Evolutionary conservation across 2,797 vertebrate species (phyloP), one percentile per base, ranked within the genome.

Genomic region (Ceryle rudis): DNA sequence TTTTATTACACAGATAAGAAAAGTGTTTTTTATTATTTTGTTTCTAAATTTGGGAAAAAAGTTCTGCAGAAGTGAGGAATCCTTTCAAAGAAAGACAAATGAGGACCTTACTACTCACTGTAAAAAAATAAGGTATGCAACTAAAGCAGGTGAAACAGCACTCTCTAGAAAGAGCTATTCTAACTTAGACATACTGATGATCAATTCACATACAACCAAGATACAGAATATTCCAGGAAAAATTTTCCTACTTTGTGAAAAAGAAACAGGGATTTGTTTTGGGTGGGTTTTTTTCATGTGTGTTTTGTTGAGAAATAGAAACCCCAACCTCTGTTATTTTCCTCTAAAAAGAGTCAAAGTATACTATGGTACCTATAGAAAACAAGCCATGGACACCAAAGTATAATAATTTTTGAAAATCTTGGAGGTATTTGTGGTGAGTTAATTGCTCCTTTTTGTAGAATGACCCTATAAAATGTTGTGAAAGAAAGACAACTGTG

Each of bases 381-480:
- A 88, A 72, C 1, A 20, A 89, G 1, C 6, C 29, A 61, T 14
- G 4, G 28, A 89, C 1, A 3, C 15, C n/a, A 58, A 72, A 39
- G 23, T 29, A 44, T 39, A 69, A 83, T 81, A 88, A 42, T 54
- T 61, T 26, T 26, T 64, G 20, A 67, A 95, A 64, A 9, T 75
- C 33, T 83, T 91, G 23, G 29, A 55, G 28, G 35, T 58, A 73
- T 66, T 86, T 95, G 37, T 52, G 54, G 37, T 90, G 62, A 81
- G 51, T 79, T 95, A 93, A 92, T 93, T 90, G 49, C 13, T 93
- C 54, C 5, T 74, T 78, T 70, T 79, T 71, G 25, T 65, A 61
- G 42, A 55, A 52, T 37, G 41, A 69, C 61, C 31, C 26, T 49
- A 26, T 42, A 81, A 91, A 93, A 72, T 69, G 5, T 52, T 81